These are phyloP conservation scores for Zaprionus lachaisei DNA, from an alignment of 1,140 invertebrate species.

Conservation along the genomic window DNA sequence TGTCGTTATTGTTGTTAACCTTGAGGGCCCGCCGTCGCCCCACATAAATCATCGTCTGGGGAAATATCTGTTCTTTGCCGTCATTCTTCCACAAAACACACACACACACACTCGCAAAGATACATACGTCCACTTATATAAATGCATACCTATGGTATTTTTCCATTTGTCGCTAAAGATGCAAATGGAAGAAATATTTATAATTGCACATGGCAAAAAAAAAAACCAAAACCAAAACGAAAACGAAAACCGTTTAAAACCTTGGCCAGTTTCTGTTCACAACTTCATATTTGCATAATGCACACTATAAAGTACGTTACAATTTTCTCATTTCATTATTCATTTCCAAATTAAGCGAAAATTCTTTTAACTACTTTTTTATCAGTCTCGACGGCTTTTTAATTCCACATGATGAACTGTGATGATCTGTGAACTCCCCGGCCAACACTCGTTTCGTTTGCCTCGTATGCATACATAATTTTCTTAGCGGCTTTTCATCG, in stretches of 20 bases:
- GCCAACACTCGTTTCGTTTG: background rate
- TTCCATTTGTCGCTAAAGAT: constrained; percentile 25
- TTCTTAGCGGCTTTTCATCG: constrained; percentile 47
- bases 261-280: constrained; percentile 6
- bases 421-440: constrained; percentile 6
- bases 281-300: background rate
- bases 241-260: constrained; percentile 46
- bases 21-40: constrained; percentile 44
- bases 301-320: background rate
- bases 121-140: constrained; percentile 9
- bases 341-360: background rate
- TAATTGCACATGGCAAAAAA: constrained; percentile 55
- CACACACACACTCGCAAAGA: constrained; percentile 19
- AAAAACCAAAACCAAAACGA: background rate
- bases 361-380: background rate
- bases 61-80: constrained; percentile 21
- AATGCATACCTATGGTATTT: constrained; percentile 13
- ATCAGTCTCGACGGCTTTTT: background rate
- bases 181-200: constrained; percentile 57
- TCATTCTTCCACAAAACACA: background rate
- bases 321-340: background rate
- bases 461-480: constrained; percentile 60
- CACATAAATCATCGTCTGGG: constrained; percentile 42
- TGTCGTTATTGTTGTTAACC: constrained; percentile 46
- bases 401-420: constrained; percentile 48